Evolutionary conservation across 2,113 vertebrate genomes (phyloP), one percentile per base, ranked within the genome.

Genomic region (Saccopteryx leptura): DNA sequence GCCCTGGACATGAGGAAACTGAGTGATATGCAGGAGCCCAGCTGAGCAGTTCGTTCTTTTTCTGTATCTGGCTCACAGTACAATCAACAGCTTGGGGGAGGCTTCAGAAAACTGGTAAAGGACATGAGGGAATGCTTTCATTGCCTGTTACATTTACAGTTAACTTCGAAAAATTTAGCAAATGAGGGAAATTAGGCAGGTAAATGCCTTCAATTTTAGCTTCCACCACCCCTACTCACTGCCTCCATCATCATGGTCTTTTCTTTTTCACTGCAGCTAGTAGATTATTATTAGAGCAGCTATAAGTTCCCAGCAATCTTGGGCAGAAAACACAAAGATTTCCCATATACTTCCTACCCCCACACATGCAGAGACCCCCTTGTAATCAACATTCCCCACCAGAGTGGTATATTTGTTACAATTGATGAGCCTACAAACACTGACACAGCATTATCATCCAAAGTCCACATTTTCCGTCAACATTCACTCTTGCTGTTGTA

Each of bases 1-100:
- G 65, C 39, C 48, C 4, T 5, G 61, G 74, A 85, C 95, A 86
- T 4, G 50, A 95, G 94, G 95, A 95, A 52, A 90, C 91, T 7
- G 58, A 90, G 54, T 4, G 2, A 8, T 3, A 14, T 2, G 10
- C 31, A 46, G 71, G 94, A 97, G 96, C 86, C 88, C 90, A 96
- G 54, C 79, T 96, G 74, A 85, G 78, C 69, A 17, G 48, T 52
- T 88, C 79, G 48, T 52, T 88, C 79, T 11, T 66, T 97, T 68
- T 94, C 94, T 0, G 78, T 86, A 75, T 97, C 96, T 1, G 91
- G 71, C 86, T 89, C 71, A 61, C 2, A 1, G 52, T 18, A 23
- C 66, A 76, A 54, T 60, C 24, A 88, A 92, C 86, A 97, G 85
- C 91, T 0, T 88, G 80, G 74, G n/a, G 39, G 72, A 66, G 90